A percentile compares a stretch with the other conserved stretches of the same genome.
Conservation (phyloP, 1,140 invertebrate genomes). For the Littorina saxatilis region DNA sequence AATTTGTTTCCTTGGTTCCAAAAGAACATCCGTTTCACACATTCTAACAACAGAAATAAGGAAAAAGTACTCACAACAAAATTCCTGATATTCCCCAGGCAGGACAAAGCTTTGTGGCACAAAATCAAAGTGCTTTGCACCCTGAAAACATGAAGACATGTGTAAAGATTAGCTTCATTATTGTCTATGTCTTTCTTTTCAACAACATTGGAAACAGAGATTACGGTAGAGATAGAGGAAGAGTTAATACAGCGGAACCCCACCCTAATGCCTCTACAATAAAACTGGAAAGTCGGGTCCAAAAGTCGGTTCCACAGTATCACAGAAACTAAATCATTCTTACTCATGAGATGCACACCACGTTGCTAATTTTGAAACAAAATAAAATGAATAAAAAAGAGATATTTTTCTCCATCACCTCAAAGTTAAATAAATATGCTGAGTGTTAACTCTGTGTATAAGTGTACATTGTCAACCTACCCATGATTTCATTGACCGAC, state of each 20-base stretch:
- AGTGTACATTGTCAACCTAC: too few relatives aligned
- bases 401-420: background rate
- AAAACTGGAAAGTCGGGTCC: too few relatives aligned
- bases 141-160: slow-evolving; percentile 78
- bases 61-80: slow-evolving; percentile 76
- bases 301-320: too few relatives aligned
- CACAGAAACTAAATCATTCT: too few relatives aligned
- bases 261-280: too few relatives aligned
- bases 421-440: too few relatives aligned
- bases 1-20: too few relatives aligned
- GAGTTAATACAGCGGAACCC: background rate
- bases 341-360: too few relatives aligned
- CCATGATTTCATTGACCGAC: too few relatives aligned
- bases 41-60: background rate
- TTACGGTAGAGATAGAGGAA: background rate
- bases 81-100: slow-evolving; percentile 85
- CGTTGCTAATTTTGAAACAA: too few relatives aligned
- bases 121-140: slow-evolving; percentile 92
- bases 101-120: slow-evolving; percentile 94
- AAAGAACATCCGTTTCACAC: background rate
- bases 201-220: background rate
- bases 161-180: background rate
- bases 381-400: too few relatives aligned
- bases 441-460: too few relatives aligned
- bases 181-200: background rate